A percentile compares a stretch with the other conserved stretches of the same genome.
Evolutionary conservation across 2,888 invertebrate species (phyloP).

Genomic region (Petrophora chlorosata): DNA sequence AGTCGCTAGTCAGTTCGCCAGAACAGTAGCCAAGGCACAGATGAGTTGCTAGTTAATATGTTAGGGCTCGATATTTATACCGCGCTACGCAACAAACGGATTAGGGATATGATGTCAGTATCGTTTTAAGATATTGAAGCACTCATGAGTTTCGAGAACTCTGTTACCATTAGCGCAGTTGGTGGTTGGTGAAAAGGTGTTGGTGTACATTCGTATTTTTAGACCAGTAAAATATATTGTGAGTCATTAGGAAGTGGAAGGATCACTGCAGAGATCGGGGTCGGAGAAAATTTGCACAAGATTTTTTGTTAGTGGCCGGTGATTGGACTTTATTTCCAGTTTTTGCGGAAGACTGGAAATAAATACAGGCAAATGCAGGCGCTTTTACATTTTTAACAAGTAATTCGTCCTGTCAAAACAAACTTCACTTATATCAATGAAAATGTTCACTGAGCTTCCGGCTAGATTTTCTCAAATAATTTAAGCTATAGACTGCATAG

Average conservation of each 20-base stretch:
- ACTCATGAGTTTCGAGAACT: slow-evolving; percentile 20
- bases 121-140: slow-evolving; percentile 13
- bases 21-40: slow-evolving; percentile 14
- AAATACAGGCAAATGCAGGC: too few relatives aligned
- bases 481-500: too few relatives aligned
- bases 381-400: too few relatives aligned
- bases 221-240: too few relatives aligned
- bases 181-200: slow-evolving; percentile 6
- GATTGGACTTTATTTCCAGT: too few relatives aligned
- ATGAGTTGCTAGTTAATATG: slow-evolving; percentile 4
- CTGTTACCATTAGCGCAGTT: slow-evolving; percentile 23
- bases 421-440: too few relatives aligned
- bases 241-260: slow-evolving; percentile 10
- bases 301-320: too few relatives aligned
- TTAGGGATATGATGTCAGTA: slow-evolving; percentile 47
- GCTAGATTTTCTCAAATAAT: too few relatives aligned
- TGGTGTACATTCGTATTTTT: not conserved
- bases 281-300: not conserved
- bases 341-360: too few relatives aligned
- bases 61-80: slow-evolving; percentile 52
- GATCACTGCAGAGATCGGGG: slow-evolving; percentile 3
- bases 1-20: slow-evolving; percentile 21
- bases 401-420: too few relatives aligned
- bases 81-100: slow-evolving; percentile 23
- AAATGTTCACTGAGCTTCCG: too few relatives aligned